phyloP scores from a whole-genome alignment of 2,113 vertebrate species.

The Lagenorhynchus albirostris region DNA sequence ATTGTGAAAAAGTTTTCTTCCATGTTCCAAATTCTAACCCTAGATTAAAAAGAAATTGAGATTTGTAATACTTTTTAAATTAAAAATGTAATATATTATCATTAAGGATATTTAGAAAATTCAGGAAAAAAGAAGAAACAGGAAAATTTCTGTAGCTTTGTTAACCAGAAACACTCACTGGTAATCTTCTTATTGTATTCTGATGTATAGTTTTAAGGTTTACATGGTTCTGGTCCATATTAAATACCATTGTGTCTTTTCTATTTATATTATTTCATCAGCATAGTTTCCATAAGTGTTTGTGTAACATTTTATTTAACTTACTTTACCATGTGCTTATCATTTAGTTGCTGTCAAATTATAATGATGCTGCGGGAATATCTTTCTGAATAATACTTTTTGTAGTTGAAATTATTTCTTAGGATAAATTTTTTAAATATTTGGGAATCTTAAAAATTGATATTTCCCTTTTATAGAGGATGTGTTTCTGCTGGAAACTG shows the following conservation, averaged over 20 bases:
- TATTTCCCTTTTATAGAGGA: slow-evolving; percentile 85
- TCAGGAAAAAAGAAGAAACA: background rate
- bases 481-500: slow-evolving; percentile 95
- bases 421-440: background rate
- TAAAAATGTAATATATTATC: background rate
- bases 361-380: background rate
- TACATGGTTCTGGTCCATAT: background rate
- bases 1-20: background rate
- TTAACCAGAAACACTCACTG: background rate
- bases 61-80: background rate
- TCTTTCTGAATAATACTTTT: background rate
- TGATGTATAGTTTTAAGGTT: background rate
- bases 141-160: background rate
- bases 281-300: background rate
- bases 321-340: background rate
- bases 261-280: background rate
- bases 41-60: background rate
- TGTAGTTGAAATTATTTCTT: background rate
- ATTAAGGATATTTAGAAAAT: background rate
- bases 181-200: background rate
- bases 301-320: background rate
- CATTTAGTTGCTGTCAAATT: background rate
- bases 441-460: background rate
- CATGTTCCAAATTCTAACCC: background rate
- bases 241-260: background rate